These are phyloP conservation scores for Smithornis capensis DNA, from an alignment of 2,113 vertebrate species.

Conservation along the genomic window DNA sequence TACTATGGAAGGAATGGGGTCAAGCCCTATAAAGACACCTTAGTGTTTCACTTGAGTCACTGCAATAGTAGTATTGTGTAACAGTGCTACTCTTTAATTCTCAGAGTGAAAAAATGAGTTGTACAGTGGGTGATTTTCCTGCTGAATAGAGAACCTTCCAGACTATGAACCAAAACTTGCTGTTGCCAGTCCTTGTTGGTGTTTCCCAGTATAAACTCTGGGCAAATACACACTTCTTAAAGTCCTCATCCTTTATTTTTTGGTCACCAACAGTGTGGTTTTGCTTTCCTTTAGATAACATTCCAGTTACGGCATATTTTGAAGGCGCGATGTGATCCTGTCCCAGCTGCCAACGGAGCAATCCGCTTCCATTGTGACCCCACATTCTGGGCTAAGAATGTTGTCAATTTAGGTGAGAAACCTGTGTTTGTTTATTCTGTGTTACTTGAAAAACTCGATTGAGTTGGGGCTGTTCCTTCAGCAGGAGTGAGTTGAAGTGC, in stretches of 20 bases:
- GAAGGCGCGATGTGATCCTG: slow-evolving; percentile 91
- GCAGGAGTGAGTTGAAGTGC: background rate
- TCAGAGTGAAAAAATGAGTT: background rate
- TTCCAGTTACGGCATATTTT: slow-evolving; percentile 93
- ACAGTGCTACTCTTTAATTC: background rate
- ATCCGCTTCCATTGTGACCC: slow-evolving; percentile 98
- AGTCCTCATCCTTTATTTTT: background rate
- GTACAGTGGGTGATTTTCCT: background rate
- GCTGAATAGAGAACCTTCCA: background rate
- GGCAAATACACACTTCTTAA: background rate
- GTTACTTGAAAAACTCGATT: background rate
- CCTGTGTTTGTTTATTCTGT: background rate
- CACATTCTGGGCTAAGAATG: slow-evolving; percentile 99
- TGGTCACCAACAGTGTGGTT: background rate
- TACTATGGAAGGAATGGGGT: background rate
- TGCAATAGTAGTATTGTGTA: background rate
- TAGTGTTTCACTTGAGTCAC: background rate
- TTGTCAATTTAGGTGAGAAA: slow-evolving; percentile 93
- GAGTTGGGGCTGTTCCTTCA: background rate
- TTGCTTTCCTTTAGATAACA: slow-evolving; percentile 81
- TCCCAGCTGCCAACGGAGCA: slow-evolving; percentile 91
- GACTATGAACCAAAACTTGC: background rate
- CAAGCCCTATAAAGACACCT: background rate
- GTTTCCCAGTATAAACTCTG: background rate
- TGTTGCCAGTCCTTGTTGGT: background rate